These are phyloP conservation scores for Cinclus cinclus DNA, from an alignment of 2,113 vertebrate species.

Conservation along the genomic window DNA sequence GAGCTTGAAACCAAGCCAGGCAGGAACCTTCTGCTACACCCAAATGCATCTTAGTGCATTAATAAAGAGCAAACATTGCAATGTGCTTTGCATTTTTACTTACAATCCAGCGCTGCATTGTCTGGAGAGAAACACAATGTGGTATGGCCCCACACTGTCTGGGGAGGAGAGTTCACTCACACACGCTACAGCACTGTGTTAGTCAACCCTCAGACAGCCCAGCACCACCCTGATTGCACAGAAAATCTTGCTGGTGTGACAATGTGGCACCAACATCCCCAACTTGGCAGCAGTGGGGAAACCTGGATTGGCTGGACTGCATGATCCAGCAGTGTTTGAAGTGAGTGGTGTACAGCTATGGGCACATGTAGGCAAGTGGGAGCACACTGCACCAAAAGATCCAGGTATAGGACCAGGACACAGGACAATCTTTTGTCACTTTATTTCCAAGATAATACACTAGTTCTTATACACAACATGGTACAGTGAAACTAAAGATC, in stretches of 20 bases:
- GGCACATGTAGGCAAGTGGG: neutral
- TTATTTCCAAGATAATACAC: neutral
- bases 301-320: neutral
- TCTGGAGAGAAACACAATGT: constrained; percentile 15
- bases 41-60: constrained; percentile 43
- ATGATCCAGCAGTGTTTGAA: neutral
- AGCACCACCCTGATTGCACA: neutral
- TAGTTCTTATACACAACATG: neutral
- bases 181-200: neutral
- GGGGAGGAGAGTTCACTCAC: neutral
- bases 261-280: neutral
- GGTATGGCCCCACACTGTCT: neutral
- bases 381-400: neutral
- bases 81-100: constrained; percentile 61
- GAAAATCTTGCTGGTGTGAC: constrained; percentile 27
- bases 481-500: neutral
- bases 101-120: constrained; percentile 16
- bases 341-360: neutral
- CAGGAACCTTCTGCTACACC: constrained; percentile 33
- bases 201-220: neutral
- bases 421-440: neutral
- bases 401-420: neutral
- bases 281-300: neutral
- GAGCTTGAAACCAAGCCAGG: constrained; percentile 14
- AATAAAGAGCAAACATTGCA: constrained; percentile 63